These are phyloP conservation scores for Hirtodrosophila confusa DNA, from an alignment of 2,888 invertebrate genomes.

Conservation along the genomic window DNA sequence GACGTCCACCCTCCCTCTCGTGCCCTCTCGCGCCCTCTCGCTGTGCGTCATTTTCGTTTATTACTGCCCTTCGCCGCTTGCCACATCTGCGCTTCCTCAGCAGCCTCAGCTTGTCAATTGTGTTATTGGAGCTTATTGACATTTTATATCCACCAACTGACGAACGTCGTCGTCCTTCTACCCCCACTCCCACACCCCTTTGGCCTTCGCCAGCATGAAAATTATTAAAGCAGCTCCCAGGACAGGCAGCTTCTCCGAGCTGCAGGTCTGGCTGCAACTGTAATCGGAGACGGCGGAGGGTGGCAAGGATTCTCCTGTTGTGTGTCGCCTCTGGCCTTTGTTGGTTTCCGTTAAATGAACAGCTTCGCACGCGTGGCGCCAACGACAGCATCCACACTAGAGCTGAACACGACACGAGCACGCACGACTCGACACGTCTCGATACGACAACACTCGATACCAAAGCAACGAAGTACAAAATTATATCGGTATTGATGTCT, in stretches of 20 bases:
- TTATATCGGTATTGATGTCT: no score
- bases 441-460: no score
- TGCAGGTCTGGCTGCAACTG: conserved; percentile 15
- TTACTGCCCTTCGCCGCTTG: conserved; percentile 29
- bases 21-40: not conserved
- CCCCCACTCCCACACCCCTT: not conserved
- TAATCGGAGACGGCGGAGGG: conserved; percentile 15
- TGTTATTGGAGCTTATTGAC: conserved; percentile 79
- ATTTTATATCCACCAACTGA: conserved; percentile 71
- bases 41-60: conserved; percentile 32
- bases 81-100: conserved; percentile 36
- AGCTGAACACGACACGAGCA: no score
- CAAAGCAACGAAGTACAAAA: no score
- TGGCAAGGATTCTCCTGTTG: conserved; percentile 22
- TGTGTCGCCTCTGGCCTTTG: conserved; percentile 64
- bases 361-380: conserved; percentile 37
- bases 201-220: conserved; percentile 38
- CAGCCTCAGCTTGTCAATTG: conserved; percentile 72
- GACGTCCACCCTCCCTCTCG: conserved; percentile 17
- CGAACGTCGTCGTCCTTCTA: conserved; percentile 16
- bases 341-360: conserved; percentile 66
- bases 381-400: conserved; percentile 31
- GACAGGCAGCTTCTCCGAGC: not conserved
- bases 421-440: no score
- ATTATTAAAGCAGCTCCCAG: conserved; percentile 51